Conservation (phyloP, 2,113 vertebrate genomes). For the Hiodon alosoides region DNA sequence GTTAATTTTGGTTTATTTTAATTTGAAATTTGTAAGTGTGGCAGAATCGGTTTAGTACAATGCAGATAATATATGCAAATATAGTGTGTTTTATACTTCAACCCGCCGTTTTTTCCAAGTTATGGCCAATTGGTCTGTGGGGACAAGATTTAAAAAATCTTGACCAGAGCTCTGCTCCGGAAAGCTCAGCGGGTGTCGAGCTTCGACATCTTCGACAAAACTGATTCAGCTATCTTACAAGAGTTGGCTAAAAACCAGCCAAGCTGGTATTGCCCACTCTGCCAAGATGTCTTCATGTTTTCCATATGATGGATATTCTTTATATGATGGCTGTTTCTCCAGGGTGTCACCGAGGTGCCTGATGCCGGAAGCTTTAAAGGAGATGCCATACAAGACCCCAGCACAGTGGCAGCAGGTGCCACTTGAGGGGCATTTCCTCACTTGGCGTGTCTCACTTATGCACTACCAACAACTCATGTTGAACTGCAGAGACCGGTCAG, state of each 20-base stretch:
- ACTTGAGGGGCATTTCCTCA: constrained; percentile 40
- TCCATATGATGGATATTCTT: background rate
- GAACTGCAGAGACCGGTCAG: background rate
- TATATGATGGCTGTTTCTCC: background rate
- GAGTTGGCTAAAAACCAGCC: background rate
- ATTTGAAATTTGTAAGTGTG: too few relatives aligned
- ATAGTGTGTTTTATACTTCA: too few relatives aligned
- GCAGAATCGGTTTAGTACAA: too few relatives aligned
- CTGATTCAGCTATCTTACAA: too few relatives aligned
- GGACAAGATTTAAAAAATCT: too few relatives aligned
- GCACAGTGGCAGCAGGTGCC: constrained; percentile 30
- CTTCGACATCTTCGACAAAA: too few relatives aligned
- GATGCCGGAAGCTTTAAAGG: constrained; percentile 32
- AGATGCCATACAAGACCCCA: constrained; percentile 33
- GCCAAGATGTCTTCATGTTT: background rate
- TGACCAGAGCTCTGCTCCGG: too few relatives aligned
- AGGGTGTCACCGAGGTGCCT: constrained; percentile 49
- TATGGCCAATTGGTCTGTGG: too few relatives aligned
- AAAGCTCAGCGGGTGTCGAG: too few relatives aligned
- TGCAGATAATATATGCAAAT: too few relatives aligned
- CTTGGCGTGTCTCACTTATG: background rate
- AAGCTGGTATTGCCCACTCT: background rate
- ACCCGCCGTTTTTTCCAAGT: too few relatives aligned
- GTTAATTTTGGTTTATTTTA: too few relatives aligned
- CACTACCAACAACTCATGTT: background rate